Evolutionary conservation across 2,888 invertebrate species (phyloP).

Genomic region (Ichneumoninae sp.): DNA sequence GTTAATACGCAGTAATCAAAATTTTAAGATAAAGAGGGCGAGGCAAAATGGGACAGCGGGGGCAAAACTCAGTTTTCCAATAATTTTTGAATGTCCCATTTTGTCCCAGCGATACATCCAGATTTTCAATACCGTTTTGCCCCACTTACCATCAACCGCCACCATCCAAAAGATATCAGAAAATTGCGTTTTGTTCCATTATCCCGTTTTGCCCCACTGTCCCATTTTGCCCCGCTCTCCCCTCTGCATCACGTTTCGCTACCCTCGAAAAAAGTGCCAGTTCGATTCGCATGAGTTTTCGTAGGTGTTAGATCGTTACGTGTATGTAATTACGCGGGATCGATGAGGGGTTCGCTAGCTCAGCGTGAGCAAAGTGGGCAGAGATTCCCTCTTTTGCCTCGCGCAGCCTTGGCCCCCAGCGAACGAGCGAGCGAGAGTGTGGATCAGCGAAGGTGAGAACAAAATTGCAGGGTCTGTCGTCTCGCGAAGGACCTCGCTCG

Average conservation of each 20-base stretch:
- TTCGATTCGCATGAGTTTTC: conserved; percentile 59
- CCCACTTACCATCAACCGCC: too few relatives aligned
- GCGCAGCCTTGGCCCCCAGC: conserved; percentile 42
- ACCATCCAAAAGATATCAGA: too few relatives aligned
- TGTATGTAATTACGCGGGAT: conserved; percentile 72
- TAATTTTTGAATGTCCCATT: too few relatives aligned
- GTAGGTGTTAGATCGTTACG: conserved; percentile 73
- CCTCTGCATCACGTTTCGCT: background rate
- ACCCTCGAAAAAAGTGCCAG: background rate
- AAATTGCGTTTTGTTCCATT: too few relatives aligned
- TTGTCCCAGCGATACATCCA: too few relatives aligned
- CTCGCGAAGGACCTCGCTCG: conserved; percentile 47
- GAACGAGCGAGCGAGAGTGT: conserved; percentile 56
- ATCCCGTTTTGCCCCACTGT: too few relatives aligned
- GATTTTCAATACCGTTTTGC: too few relatives aligned
- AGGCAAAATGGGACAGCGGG: too few relatives aligned
- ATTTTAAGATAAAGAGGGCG: background rate
- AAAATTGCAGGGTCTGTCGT: conserved; percentile 74
- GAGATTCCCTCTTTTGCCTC: conserved; percentile 19
- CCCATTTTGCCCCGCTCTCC: too few relatives aligned
- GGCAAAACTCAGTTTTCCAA: too few relatives aligned
- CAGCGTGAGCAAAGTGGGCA: conserved; percentile 10
- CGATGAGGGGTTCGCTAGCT: conserved; percentile 67
- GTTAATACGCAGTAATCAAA: background rate
- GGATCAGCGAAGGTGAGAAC: conserved; percentile 51